Percentiles rank a stretch among this genome's conserved stretches.
Evolutionary conservation across 2,797 vertebrate genomes (phyloP).

Genomic region (Neosalanx taihuensis): DNA sequence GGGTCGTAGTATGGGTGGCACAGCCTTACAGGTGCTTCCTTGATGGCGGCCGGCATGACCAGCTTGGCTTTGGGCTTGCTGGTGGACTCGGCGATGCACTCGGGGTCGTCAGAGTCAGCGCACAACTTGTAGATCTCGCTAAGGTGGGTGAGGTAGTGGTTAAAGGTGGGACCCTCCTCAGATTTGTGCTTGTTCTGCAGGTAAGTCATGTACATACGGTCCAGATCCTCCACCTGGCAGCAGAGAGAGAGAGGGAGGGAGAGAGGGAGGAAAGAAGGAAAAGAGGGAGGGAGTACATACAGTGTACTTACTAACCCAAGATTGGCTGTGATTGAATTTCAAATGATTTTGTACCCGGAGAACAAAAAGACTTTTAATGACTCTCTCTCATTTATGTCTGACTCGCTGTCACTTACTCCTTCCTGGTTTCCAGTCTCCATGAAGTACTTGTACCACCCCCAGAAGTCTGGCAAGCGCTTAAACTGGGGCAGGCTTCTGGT

Average conservation of each 20-base stretch:
- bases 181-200: slow-evolving; percentile 77
- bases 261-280: background rate
- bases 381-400: too few relatives aligned
- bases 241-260: background rate
- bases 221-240: slow-evolving; percentile 72
- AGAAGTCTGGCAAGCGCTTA: slow-evolving; percentile 74
- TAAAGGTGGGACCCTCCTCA: slow-evolving; percentile 68
- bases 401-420: slow-evolving; percentile 68
- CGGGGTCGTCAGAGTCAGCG: slow-evolving; percentile 74
- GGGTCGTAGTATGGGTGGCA: slow-evolving; percentile 79
- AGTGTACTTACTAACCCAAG: too few relatives aligned
- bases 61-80: slow-evolving; percentile 73
- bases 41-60: slow-evolving; percentile 68
- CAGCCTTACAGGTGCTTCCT: slow-evolving; percentile 55
- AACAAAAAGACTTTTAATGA: too few relatives aligned
- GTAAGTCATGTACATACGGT: slow-evolving; percentile 72
- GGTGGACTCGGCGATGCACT: slow-evolving; percentile 76
- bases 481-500: slow-evolving; percentile 68
- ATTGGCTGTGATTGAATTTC: too few relatives aligned
- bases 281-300: too few relatives aligned
- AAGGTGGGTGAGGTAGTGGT: slow-evolving; percentile 75
- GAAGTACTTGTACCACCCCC: slow-evolving; percentile 80
- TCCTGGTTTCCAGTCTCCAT: slow-evolving; percentile 77
- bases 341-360: too few relatives aligned
- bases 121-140: slow-evolving; percentile 76